phyloP scores from a whole-genome alignment of 2,888 invertebrate genomes.

The Synanthedon tipuliformis region DNA sequence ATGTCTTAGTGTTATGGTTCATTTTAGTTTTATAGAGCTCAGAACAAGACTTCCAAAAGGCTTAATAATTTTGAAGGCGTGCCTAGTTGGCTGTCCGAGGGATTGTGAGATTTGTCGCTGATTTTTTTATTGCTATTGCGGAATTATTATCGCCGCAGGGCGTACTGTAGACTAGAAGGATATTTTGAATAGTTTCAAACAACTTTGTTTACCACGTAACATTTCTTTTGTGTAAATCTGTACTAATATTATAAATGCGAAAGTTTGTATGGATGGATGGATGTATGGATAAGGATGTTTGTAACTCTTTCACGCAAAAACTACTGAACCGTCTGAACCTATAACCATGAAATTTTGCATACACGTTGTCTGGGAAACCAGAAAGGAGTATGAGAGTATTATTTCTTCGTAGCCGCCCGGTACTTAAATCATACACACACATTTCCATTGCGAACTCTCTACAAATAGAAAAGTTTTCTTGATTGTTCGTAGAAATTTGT shows the following conservation, averaged over 20 bases:
- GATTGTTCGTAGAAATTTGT: background rate
- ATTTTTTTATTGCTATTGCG: constrained; percentile 57
- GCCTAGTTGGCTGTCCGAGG: constrained; percentile 55
- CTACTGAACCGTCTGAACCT: too few species aligned
- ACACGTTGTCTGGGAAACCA: too few species aligned
- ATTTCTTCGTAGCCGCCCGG: too few species aligned
- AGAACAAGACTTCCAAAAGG: constrained; percentile 32
- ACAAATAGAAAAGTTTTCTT: constrained; percentile 7
- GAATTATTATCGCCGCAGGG: constrained; percentile 50
- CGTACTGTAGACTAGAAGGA: constrained; percentile 35
- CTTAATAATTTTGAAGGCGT: constrained; percentile 65
- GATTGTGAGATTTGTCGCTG: constrained; percentile 58
- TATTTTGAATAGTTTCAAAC: constrained; percentile 10
- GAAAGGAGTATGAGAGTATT: too few species aligned
- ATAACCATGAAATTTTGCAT: too few species aligned
- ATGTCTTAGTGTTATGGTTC: background rate
- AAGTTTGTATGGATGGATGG: too few species aligned
- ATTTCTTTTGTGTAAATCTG: too few species aligned
- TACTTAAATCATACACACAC: constrained; percentile 11
- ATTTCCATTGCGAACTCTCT: constrained; percentile 19
- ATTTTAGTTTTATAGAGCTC: constrained; percentile 10
- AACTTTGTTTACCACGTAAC: too few species aligned
- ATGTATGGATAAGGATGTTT: too few species aligned
- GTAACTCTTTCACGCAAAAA: too few species aligned
- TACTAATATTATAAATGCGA: too few species aligned